Conservation (phyloP, 2,113 vertebrate species). For the Gorilla gorilla region DNA sequence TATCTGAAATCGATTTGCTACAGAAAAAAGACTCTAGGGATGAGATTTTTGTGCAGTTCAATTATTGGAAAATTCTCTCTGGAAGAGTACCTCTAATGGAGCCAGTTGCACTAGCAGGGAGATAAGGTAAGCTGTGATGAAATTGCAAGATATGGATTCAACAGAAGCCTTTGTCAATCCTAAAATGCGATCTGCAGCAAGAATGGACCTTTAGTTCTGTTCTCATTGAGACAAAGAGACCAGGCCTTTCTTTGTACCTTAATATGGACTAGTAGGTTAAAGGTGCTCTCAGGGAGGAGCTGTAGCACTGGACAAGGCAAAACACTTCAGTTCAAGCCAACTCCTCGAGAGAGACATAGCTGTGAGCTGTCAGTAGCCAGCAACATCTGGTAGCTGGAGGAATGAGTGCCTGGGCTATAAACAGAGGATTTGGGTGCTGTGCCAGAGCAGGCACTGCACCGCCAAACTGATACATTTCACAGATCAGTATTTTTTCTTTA, state of each 20-base stretch:
- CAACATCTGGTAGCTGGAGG: neutral
- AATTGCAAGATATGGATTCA: neutral
- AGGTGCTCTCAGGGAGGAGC: too few relatives aligned
- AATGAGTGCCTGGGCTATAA: neutral
- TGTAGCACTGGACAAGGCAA: neutral
- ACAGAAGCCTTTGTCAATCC: neutral
- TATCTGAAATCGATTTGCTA: neutral
- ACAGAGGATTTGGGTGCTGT: neutral
- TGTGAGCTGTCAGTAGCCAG: neutral
- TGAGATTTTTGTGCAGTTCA: neutral
- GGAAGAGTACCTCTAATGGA: neutral
- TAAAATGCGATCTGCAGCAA: neutral
- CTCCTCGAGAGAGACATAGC: neutral
- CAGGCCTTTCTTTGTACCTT: too few relatives aligned
- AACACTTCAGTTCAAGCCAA: neutral
- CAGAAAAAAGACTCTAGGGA: neutral
- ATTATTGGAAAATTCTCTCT: neutral
- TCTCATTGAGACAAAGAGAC: neutral
- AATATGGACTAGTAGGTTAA: neutral
- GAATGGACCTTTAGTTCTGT: neutral
- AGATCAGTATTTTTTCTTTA: neutral
- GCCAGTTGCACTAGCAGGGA: neutral
- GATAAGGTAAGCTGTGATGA: neutral
- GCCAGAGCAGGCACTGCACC: accelerated
- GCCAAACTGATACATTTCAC: neutral